Evolutionary conservation across 2,113 vertebrate genomes (phyloP), one percentile per base, ranked within the genome.

Genomic region (Fulmarus glacialis): DNA sequence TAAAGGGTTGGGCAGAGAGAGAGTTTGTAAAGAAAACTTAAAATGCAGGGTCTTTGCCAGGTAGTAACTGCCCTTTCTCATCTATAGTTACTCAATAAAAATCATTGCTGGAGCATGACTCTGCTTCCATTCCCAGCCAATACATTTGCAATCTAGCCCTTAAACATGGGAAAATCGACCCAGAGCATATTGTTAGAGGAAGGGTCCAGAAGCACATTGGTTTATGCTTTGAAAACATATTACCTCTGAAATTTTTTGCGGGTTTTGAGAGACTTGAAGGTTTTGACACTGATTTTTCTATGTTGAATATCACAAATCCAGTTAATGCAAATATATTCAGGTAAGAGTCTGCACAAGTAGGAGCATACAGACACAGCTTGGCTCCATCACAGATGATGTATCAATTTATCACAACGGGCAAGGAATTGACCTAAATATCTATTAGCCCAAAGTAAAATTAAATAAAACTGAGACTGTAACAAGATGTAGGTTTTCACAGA

Each of bases 21-120:
- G 68, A 82, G 87, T 91, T 73, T 63, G 70, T 53, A 87, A 93
- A 82, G 78, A 64, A 90, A 89, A 83, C 75, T 83, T 66, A 72
- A 90, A 95, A 91, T 75, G 82, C 64, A 72, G 60, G 30, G 59
- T 38, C 70, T 89, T 58, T 90, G 93, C 95, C 96, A 95, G 84
- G 78, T 53, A 18, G 53, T 80, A 91, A 63, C 91, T 93, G 91
- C 85, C 81, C 89, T 79, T 87, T 72, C 87, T 87, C 91, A 45
- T 89, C 95, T 60, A 1, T 15, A 93, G 87, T 72, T 95, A 87
- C 87, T 95, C 93, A 87, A 85, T 91, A 96, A 94, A 95, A 93
- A 87, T 84, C 93, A 91, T 82, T 75, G 89, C 91, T 93, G 89
- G 93, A 79, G 83, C 94, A 84, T 34, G 87, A 78, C 83, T 93